Evolutionary conservation across 2,113 vertebrate genomes (phyloP), one percentile per base, ranked within the genome.

Genomic region (Poeciliopsis prolifica): DNA sequence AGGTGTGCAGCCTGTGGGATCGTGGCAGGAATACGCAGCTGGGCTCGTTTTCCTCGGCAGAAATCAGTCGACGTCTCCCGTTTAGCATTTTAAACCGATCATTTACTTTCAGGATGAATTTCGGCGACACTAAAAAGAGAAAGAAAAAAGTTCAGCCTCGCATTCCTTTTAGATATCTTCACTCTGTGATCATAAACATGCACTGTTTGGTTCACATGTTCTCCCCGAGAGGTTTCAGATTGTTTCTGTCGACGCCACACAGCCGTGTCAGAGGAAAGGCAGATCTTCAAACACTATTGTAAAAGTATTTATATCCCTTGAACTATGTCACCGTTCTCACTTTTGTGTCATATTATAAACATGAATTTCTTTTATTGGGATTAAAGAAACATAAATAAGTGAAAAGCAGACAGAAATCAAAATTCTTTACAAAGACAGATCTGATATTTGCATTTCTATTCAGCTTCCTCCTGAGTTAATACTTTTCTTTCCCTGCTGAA

Each of bases 1-100:
- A 91, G 89, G 88, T 92, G 91, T 84, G 74, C 81, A 82, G 72
- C 72, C 72, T 62, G 72, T 26, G 60, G 75, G 77, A 74, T 75
- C 15, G 4, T 35, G 35, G 69, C 1, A 67, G 70, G 87, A 79
- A 79, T 28, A 54, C 87, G 67, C 91, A 92, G 87, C 89, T 92
- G 90, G 83, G 83, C 79, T 84, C 60, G 26, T 71, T 86, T 87
- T 78, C 67, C 70, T 69, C 60, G 0, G 68, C 62, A 75, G 35
- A 85, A 90, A 91, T 91, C 68, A 83, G 74, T 28, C 68, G 1
- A 35, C 14, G 79, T 54, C 64, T 54, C 73, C 77, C 54, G 68
- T 64, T 88, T 81, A 80, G 75, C 79, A 87, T 88, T 79, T 84
- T 77, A 70, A 87, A 77, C 58, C 64, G 31, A 33, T 61, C 35